phyloP scores from a whole-genome alignment of 2,797 vertebrate genomes.

The Macroramphosus scolopax region DNA sequence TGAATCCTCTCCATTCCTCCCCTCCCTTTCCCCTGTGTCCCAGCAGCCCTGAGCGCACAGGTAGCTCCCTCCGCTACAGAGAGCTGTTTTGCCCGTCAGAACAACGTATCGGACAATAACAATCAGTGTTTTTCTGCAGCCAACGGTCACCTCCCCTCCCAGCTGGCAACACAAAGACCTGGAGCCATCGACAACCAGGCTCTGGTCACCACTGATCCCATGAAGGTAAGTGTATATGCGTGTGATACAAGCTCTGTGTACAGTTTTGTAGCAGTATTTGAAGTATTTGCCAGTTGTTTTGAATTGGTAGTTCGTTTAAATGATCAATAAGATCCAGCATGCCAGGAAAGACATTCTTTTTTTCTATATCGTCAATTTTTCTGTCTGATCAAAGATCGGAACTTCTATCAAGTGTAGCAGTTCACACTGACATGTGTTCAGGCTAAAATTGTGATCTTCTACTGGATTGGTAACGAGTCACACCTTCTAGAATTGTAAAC shows the following conservation, averaged over 20 bases:
- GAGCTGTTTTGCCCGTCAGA: conserved; percentile 88
- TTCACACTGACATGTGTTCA: no score
- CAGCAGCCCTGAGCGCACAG: conserved; percentile 80
- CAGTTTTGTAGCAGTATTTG: no score
- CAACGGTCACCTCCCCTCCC: conserved; percentile 86
- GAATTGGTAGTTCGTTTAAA: no score
- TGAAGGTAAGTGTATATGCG: conserved; percentile 80
- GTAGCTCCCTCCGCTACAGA: conserved; percentile 83
- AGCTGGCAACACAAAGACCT: conserved; percentile 88
- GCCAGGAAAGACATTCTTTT: no score
- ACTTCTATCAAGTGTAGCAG: no score
- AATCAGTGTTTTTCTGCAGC: conserved; percentile 90
- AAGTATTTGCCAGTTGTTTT: no score
- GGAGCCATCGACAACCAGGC: conserved; percentile 98
- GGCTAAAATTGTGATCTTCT: no score
- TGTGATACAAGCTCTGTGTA: neutral
- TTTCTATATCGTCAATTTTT: no score
- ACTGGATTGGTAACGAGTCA: no score
- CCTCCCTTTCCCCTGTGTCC: neutral
- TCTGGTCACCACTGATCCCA: conserved; percentile 89
- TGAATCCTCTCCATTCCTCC: neutral
- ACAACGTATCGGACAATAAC: conserved; percentile 91
- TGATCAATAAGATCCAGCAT: no score
- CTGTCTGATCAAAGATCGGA: no score
- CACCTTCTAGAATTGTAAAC: no score